Conservation (phyloP, 2,797 vertebrate genomes). For the Gastrophryne carolinensis region DNA sequence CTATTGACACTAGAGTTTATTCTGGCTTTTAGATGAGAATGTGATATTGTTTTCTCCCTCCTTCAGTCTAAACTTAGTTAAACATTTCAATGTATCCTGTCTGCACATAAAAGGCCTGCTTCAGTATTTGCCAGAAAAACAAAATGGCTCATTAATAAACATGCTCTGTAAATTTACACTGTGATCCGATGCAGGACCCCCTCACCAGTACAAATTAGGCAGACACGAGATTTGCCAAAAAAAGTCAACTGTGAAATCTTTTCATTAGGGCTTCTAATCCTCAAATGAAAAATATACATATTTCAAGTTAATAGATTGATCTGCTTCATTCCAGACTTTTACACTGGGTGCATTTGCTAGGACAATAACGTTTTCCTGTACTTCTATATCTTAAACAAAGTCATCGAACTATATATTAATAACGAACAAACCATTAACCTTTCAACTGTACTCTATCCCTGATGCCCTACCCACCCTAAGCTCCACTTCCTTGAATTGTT, state of each 20-base stretch:
- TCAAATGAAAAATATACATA: constrained; percentile 18
- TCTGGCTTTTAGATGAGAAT: constrained; percentile 1
- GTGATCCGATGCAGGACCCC: constrained; percentile 30
- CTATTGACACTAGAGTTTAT: constrained; percentile 14
- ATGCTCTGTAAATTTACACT: constrained; percentile 34
- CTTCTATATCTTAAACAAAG: too few species aligned
- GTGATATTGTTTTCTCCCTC: constrained; percentile 3
- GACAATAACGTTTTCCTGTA: too few species aligned
- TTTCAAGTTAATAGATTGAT: constrained; percentile 18
- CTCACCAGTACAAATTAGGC: constrained; percentile 36
- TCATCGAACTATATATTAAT: too few species aligned
- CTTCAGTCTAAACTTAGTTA: constrained; percentile 33
- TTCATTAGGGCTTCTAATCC: constrained; percentile 23
- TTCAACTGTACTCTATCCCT: too few species aligned
- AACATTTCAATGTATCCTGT: constrained; percentile 45
- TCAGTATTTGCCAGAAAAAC: constrained; percentile 34
- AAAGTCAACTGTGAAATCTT: constrained; percentile 19
- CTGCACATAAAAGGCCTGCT: constrained; percentile 18
- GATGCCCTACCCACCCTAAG: too few species aligned
- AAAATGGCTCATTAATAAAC: constrained; percentile 40
- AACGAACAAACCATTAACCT: too few species aligned
- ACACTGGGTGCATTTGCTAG: not conserved
- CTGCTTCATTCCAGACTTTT: not conserved
- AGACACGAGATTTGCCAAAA: constrained; percentile 38
- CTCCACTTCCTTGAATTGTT: too few species aligned